These are phyloP conservation scores for Biston betularia DNA, from an alignment of 2,888 invertebrate genomes.

Conservation along the genomic window DNA sequence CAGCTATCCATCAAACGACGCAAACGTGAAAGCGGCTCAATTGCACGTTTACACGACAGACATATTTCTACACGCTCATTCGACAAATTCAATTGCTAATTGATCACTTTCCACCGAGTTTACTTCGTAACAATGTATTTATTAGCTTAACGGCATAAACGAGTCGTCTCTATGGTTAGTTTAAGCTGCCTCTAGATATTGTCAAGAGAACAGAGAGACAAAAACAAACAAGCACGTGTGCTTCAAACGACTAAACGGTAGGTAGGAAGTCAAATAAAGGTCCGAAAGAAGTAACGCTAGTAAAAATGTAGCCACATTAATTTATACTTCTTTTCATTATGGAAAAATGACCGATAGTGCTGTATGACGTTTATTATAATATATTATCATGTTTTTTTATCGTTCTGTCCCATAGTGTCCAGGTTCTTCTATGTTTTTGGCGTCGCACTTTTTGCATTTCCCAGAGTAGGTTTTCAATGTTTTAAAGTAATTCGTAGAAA, in stretches of 20 bases:
- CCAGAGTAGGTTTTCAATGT: no score
- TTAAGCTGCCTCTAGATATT: not conserved
- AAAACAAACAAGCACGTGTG: no score
- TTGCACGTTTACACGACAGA: constrained; percentile 65
- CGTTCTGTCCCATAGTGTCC: no score
- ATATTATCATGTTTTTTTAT: no score
- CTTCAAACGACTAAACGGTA: no score
- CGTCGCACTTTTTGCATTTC: no score
- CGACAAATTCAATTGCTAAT: constrained; percentile 67
- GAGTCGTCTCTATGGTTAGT: not conserved
- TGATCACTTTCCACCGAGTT: constrained; percentile 67
- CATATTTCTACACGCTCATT: constrained; percentile 56
- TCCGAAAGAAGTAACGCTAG: not conserved
- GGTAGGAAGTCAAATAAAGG: no score
- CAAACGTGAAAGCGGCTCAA: constrained; percentile 69
- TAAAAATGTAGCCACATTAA: not conserved
- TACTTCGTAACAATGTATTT: constrained; percentile 36
- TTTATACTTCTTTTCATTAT: no score
- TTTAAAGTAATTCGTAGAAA: no score
- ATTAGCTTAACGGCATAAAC: constrained; percentile 9
- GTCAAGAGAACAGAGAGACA: no score
- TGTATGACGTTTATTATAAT: not conserved
- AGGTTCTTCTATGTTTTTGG: no score
- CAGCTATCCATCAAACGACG: constrained; percentile 47
- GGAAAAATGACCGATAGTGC: no score